Conservation (phyloP, 2,888 invertebrate genomes). For the Orthosia gracilis region DNA sequence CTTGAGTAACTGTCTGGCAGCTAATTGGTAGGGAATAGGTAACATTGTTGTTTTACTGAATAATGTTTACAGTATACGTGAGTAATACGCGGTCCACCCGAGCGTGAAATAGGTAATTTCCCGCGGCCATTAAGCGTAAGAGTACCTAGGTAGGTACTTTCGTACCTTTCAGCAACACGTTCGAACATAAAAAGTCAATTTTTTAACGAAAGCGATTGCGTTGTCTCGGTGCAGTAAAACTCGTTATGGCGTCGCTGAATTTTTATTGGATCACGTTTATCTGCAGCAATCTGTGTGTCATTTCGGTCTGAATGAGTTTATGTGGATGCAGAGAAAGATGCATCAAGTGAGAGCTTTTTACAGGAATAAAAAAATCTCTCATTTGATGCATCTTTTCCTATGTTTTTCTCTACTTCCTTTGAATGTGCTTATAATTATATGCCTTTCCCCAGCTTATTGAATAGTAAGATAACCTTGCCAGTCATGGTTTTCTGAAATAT, state of each 20-base stretch:
- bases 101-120: conserved; percentile 83
- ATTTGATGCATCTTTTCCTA: too few species aligned
- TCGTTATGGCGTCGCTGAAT: conserved; percentile 53
- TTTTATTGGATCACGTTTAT: conserved; percentile 71
- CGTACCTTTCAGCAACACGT: conserved; percentile 68
- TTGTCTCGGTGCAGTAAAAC: conserved; percentile 65
- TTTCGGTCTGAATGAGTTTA: conserved; percentile 34
- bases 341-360: conserved; percentile 1
- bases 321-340: conserved; percentile 23
- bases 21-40: conserved; percentile 61
- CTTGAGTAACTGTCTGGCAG: conserved; percentile 37
- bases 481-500: not conserved
- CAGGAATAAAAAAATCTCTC: too few species aligned
- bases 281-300: conserved; percentile 49
- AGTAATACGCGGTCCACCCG: conserved; percentile 72
- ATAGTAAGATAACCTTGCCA: too few species aligned
- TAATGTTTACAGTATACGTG: conserved; percentile 70
- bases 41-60: conserved; percentile 68
- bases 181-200: conserved; percentile 70
- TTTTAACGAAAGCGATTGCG: conserved; percentile 68
- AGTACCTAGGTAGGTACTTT: conserved; percentile 62
- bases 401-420: too few species aligned
- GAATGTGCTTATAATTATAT: too few species aligned
- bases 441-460: too few species aligned
- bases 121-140: conserved; percentile 73